Conservation (phyloP, 2,888 invertebrate species). For the Polietes domitor region DNA sequence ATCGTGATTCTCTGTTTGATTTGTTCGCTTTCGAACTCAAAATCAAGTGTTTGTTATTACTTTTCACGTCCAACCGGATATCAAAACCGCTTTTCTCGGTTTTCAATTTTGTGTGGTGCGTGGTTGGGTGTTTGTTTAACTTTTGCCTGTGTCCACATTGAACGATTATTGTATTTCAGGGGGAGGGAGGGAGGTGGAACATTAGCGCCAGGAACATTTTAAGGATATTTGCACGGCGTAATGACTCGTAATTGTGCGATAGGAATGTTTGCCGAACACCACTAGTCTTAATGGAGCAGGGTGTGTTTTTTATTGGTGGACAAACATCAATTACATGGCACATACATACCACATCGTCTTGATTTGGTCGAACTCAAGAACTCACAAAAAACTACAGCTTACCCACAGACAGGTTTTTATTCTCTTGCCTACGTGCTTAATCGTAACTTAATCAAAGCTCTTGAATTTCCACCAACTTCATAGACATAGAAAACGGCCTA, state of each 20-base stretch:
- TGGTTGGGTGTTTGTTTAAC: neutral
- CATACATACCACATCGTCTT: neutral
- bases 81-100: neutral
- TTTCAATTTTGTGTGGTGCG: neutral
- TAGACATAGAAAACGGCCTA: too few species aligned
- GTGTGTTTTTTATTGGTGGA: neutral
- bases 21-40: neutral
- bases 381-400: too few species aligned
- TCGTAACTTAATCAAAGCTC: too few species aligned
- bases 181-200: neutral
- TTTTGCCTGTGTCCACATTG: neutral
- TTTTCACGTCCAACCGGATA: neutral
- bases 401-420: too few species aligned
- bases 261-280: neutral
- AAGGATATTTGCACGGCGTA: neutral
- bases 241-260: neutral
- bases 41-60: neutral
- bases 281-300: neutral
- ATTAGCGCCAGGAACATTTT: neutral
- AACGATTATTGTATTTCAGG: neutral
- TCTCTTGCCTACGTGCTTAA: too few species aligned
- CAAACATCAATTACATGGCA: neutral
- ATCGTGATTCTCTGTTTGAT: constrained; percentile 24
- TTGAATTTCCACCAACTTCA: too few species aligned
- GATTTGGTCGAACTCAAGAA: too few species aligned